Evolutionary conservation across 2,797 vertebrate genomes (phyloP).

Genomic region (Eulemur rubriventer): DNA sequence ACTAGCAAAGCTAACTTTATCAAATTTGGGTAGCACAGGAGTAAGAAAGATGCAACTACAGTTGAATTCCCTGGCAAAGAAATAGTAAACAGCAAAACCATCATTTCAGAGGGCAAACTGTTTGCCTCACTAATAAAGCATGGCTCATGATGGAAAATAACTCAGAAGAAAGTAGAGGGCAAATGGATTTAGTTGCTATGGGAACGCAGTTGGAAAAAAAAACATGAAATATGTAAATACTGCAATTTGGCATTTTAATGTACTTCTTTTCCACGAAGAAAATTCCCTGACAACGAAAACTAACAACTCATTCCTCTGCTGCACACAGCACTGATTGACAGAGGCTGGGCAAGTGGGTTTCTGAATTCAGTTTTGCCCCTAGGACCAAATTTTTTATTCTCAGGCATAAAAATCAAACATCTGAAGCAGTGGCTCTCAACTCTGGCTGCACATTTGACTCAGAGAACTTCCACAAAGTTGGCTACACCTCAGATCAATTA

Average conservation of each 20-base stretch:
- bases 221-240: constrained; percentile 79
- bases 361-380: constrained; percentile 52
- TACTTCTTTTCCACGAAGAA: constrained; percentile 79
- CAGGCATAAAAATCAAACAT: constrained; percentile 56
- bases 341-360: constrained; percentile 51
- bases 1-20: not conserved
- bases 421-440: constrained; percentile 27
- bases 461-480: not conserved
- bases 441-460: not conserved
- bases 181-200: constrained; percentile 80
- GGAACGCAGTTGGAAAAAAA: constrained; percentile 75
- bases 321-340: constrained; percentile 69
- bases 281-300: constrained; percentile 76
- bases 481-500: not conserved
- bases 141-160: constrained; percentile 78
- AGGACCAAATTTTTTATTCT: constrained; percentile 61
- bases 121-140: constrained; percentile 73
- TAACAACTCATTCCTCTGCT: constrained; percentile 70
- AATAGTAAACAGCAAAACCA: constrained; percentile 68
- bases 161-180: constrained; percentile 76
- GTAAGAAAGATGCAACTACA: not conserved
- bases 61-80: constrained; percentile 61
- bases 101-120: constrained; percentile 74
- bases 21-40: not conserved
- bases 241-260: constrained; percentile 82